Percentiles rank a stretch among this genome's conserved stretches.
phyloP scores from a whole-genome alignment of 2,113 vertebrate species.

The Dromas ardeola region DNA sequence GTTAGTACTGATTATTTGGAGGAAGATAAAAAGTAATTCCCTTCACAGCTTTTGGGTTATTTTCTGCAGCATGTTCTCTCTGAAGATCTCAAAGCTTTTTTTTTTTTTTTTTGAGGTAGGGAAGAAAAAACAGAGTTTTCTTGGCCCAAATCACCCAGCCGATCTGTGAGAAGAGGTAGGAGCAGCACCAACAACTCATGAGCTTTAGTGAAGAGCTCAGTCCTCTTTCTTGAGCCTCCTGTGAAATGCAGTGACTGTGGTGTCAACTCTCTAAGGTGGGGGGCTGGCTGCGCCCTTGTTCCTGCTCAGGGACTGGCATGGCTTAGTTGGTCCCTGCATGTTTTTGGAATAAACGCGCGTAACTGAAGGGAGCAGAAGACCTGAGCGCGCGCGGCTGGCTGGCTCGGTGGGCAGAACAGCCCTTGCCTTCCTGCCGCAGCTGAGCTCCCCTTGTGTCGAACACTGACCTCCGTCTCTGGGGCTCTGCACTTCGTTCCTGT shows the following conservation, averaged over 20 bases:
- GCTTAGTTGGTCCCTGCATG: not conserved
- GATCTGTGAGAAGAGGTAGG: not conserved
- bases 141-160: not conserved
- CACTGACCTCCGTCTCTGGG: slow-evolving; percentile 42
- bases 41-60: not conserved
- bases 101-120: not conserved
- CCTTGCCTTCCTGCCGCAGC: not conserved
- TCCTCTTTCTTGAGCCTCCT: not conserved
- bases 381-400: not conserved
- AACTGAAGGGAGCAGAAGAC: not conserved
- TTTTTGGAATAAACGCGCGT: not conserved
- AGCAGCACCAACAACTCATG: not conserved
- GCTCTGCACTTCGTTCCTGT: slow-evolving; percentile 55
- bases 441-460: not conserved
- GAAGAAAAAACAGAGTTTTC: not conserved
- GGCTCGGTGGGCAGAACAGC: not conserved
- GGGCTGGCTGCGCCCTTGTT: not conserved
- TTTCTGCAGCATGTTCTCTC: not conserved
- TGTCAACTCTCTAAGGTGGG: not conserved
- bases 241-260: not conserved
- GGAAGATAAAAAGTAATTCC: not conserved
- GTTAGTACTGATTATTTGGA: not conserved
- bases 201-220: not conserved
- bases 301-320: not conserved
- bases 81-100: not conserved